Base-by-base conservation (phyloP, 2,797 vertebrate genomes). In the Simalia tracyae region DNA sequence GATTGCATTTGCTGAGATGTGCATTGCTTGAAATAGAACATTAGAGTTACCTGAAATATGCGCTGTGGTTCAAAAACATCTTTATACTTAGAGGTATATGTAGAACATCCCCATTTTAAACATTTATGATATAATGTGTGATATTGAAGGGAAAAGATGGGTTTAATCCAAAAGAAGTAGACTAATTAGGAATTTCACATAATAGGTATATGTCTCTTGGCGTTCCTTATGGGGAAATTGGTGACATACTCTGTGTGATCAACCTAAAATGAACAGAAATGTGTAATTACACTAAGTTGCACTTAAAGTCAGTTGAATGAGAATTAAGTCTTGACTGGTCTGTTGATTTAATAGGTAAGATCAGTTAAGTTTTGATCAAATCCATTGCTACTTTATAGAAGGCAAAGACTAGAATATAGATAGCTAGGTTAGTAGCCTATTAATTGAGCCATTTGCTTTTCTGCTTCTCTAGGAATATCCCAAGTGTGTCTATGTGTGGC, bases 101-200 rank as follows among this genome's bases (percentile, higher is more conserved):
- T 0, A 7, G 31, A 81, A 89, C 91, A 89, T 54, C 88, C 17
- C 93, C 89, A 86, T 94, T 68, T 10, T 54, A 72, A n/a, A 95
- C 86, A 9, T 26, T 85, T 84, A 24, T 56, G 81, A 7, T 90
- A 93, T n/a, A 36, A 86, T 64, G 60, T 50, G 10, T 68, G 22
- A 76, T 63, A 60, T 87, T 86, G 94, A 96, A 94, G 93, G 94
- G 93, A 93, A 94, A 54, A 91, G 17, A 9, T 50, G 4, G 11
- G 24, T 22, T 87, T 91, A 94, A 93, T 96, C 95, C 12, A 95
- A 96, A 96, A 96, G 93, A 95, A 90, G 89, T 94, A 93, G 90
- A 89, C 63, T 84, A 89, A 86, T 85, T 19, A 92, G 92, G 87
- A 90, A 86, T 81, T 0, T 0, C 84, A 11, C 17, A 14, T 14